Evolutionary conservation across 92 coral and sea anemone genomes (phyloP).

Genomic region (Porites rus): DNA sequence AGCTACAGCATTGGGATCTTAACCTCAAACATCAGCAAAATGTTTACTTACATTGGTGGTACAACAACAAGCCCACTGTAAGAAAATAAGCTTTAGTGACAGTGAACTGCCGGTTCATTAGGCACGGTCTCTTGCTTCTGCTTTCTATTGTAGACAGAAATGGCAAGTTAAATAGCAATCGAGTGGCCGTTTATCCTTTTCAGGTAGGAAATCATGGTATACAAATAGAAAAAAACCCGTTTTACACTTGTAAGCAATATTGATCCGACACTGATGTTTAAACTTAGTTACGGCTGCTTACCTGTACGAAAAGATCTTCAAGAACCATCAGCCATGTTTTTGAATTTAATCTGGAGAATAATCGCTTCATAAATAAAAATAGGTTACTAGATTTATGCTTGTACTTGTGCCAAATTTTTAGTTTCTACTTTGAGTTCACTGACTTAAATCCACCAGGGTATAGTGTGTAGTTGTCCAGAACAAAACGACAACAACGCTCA

Average conservation of each 20-base stretch:
- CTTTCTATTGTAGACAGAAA: neutral
- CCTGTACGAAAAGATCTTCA: conserved; percentile 1
- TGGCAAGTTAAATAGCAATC: neutral
- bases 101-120: neutral
- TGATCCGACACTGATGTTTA: neutral
- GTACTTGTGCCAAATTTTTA: neutral
- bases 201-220: neutral
- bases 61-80: neutral
- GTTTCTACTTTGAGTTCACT: neutral
- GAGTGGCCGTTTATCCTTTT: neutral
- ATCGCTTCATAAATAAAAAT: too few relatives aligned
- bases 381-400: neutral
- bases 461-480: neutral
- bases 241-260: neutral
- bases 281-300: neutral
- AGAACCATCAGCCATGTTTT: neutral
- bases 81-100: neutral
- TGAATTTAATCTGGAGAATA: neutral
- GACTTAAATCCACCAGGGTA: neutral
- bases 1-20: too few relatives aligned
- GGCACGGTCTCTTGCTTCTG: conserved; percentile 9
- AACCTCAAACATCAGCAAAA: too few relatives aligned
- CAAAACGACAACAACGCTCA: neutral
- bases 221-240: neutral
- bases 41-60: conserved; percentile 21